Conservation (phyloP, 2,888 invertebrate species). For the Drosophila putrida region DNA sequence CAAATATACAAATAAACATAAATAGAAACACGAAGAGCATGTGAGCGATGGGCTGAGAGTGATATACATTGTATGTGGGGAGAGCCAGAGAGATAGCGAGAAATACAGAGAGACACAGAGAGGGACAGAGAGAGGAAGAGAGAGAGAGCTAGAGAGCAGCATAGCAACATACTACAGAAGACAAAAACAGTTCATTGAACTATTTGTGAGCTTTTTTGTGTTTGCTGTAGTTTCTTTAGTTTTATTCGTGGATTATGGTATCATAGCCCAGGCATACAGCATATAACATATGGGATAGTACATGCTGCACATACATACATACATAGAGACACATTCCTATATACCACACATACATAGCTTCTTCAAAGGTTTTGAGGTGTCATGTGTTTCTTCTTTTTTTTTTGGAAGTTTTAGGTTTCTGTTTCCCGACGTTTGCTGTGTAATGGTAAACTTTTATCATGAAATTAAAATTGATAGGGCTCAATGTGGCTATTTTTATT, state of each 20-base stretch:
- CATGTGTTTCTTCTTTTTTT: slow-evolving; percentile 62
- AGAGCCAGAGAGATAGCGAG: slow-evolving; percentile 30
- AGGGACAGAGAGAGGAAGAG: slow-evolving; percentile 24
- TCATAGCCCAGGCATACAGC: slow-evolving; percentile 67
- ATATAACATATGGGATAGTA: slow-evolving; percentile 52
- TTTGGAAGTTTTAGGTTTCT: slow-evolving; percentile 45
- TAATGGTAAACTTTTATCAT: slow-evolving; percentile 74
- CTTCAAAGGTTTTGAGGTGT: slow-evolving; percentile 67
- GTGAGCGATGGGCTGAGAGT: slow-evolving; percentile 23
- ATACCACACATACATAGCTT: slow-evolving; percentile 45
- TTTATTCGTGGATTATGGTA: slow-evolving; percentile 83
- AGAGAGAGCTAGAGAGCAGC: slow-evolving; percentile 52
- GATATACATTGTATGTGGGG: slow-evolving; percentile 18
- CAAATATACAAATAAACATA: slow-evolving; percentile 70
- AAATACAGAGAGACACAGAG: slow-evolving; percentile 13
- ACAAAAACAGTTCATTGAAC: slow-evolving; percentile 80
- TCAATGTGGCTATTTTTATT: slow-evolving; percentile 40
- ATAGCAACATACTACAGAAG: slow-evolving; percentile 74
- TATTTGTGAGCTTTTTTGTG: slow-evolving; percentile 80
- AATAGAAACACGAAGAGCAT: slow-evolving; percentile 46
- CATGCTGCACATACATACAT: slow-evolving; percentile 18
- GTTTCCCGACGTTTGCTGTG: slow-evolving; percentile 47
- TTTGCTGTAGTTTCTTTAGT: slow-evolving; percentile 77
- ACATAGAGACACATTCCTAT: slow-evolving; percentile 5
- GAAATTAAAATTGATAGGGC: slow-evolving; percentile 71